Conservation (phyloP, 23 tunicate species). For the Styela clava region DNA sequence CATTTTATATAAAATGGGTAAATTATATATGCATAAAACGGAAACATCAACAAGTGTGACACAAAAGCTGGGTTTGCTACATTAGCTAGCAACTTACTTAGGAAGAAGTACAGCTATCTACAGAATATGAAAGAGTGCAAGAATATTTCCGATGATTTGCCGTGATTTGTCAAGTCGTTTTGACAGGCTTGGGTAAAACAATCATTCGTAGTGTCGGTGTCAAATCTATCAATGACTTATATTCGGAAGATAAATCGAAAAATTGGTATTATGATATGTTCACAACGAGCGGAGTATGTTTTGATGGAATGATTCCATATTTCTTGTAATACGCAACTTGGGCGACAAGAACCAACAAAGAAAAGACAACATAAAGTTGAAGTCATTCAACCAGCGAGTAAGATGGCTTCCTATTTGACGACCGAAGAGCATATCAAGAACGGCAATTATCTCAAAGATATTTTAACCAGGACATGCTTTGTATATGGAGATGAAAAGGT, state of each 20-base stretch:
- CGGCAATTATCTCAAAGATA: constrained; percentile 33
- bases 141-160: constrained; percentile 60
- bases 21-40: not conserved
- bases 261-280: constrained; percentile 49
- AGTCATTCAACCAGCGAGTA: constrained; percentile 39
- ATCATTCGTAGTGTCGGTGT: constrained; percentile 29
- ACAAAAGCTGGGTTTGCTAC: not conserved
- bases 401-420: constrained; percentile 35
- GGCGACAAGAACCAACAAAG: constrained; percentile 29
- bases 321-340: constrained; percentile 47
- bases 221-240: not conserved
- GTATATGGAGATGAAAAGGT: constrained; percentile 30
- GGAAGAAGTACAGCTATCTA: not conserved
- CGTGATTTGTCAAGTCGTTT: constrained; percentile 27
- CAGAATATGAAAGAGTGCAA: not conserved
- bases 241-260: not conserved
- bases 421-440: constrained; percentile 7
- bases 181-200: constrained; percentile 44
- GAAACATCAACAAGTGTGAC: not conserved
- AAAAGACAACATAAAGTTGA: constrained; percentile 22
- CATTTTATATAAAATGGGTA: not conserved
- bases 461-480: constrained; percentile 35
- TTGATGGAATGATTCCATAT: constrained; percentile 51
- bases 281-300: constrained; percentile 36
- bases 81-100: no score